Evolutionary conservation across 2,888 invertebrate genomes (phyloP).

Genomic region (Metallyticus violacea): DNA sequence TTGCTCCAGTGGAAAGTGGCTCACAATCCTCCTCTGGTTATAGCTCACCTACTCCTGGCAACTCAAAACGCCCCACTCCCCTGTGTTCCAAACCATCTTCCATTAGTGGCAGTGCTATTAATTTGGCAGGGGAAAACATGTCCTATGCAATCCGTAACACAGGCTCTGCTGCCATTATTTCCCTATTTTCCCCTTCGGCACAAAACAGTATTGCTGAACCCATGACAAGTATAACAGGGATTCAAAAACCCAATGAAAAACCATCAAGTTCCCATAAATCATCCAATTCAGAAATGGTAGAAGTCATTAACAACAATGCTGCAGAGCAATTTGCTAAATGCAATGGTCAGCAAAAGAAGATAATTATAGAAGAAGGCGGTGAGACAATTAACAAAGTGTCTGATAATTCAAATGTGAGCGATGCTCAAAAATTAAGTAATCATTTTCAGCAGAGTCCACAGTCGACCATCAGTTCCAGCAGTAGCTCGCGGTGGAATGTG

Average conservation of each 20-base stretch:
- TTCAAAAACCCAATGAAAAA: constrained; percentile 2
- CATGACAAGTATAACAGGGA: background rate
- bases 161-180: constrained; percentile 48
- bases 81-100: constrained; percentile 34
- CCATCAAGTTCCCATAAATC: background rate
- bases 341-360: background rate
- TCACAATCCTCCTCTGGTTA: constrained; percentile 53
- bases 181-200: constrained; percentile 42
- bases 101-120: constrained; percentile 45
- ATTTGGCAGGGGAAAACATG: constrained; percentile 40
- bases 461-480: constrained; percentile 6
- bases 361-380: background rate
- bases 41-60: constrained; percentile 47
- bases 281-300: background rate
- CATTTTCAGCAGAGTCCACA: background rate
- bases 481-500: constrained; percentile 23
- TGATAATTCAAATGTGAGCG: background rate
- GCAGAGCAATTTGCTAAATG: background rate
- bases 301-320: background rate
- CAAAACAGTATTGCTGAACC: constrained; percentile 38
- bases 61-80: constrained; percentile 32
- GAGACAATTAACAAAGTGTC: constrained; percentile 1
- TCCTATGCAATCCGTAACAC: constrained; percentile 49
- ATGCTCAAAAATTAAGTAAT: background rate
- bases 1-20: constrained; percentile 41